Percentiles rank a stretch among this genome's conserved stretches.
Conservation (phyloP, 2,888 invertebrate species). For the Microchrysa polita region DNA sequence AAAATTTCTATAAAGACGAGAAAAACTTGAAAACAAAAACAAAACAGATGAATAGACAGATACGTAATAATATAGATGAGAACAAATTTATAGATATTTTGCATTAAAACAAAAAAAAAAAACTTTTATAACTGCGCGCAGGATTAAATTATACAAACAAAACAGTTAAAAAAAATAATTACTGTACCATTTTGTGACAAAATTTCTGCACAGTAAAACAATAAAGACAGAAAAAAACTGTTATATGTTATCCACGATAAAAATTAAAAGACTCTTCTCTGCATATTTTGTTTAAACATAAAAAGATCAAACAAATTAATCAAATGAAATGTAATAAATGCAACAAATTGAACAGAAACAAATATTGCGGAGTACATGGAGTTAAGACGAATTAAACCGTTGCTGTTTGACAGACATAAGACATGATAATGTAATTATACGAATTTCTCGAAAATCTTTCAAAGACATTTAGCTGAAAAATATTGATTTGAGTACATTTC, state of each 20-base stretch:
- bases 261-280: conserved; percentile 18
- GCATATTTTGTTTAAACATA: conserved; percentile 31
- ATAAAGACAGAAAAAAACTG: conserved; percentile 17
- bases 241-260: neutral
- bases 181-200: conserved; percentile 34
- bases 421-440: no score
- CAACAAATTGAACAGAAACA: conserved; percentile 19
- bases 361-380: no score
- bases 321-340: conserved; percentile 28
- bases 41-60: neutral
- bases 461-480: neutral
- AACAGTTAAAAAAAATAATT: conserved; percentile 26
- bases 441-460: no score
- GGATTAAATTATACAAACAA: conserved; percentile 22
- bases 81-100: neutral
- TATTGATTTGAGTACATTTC: neutral
- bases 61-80: neutral
- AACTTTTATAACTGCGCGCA: neutral
- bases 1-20: conserved; percentile 7
- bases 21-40: conserved; percentile 5
- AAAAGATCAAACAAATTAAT: conserved; percentile 25
- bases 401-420: no score
- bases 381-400: no score
- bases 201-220: conserved; percentile 21
- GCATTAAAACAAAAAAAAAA: neutral